Evolutionary conservation across 2,113 vertebrate species (phyloP).

Genomic region (Neoarius graeffei): DNA sequence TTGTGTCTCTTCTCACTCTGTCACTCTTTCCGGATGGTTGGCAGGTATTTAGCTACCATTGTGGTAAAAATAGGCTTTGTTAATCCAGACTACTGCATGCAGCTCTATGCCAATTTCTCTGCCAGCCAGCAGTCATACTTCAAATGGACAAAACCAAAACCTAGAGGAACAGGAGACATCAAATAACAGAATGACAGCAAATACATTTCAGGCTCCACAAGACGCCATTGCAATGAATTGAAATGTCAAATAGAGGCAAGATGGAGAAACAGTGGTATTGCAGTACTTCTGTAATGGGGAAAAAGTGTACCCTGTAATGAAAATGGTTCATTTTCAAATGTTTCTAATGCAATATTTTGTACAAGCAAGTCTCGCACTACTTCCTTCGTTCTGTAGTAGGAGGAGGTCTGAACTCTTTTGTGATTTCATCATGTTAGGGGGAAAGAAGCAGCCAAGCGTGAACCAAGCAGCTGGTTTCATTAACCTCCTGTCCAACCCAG

Average conservation of each 20-base stretch:
- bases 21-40: constrained; percentile 37
- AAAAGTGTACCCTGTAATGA: constrained; percentile 40
- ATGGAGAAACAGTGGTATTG: constrained; percentile 22
- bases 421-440: constrained; percentile 63
- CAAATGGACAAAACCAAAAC: background rate
- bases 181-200: constrained; percentile 37
- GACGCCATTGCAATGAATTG: constrained; percentile 27
- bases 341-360: constrained; percentile 46
- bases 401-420: constrained; percentile 55
- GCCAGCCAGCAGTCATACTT: constrained; percentile 40
- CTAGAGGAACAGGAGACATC: background rate
- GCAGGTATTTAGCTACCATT: constrained; percentile 55
- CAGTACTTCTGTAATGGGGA: background rate
- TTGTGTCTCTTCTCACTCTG: constrained; percentile 6
- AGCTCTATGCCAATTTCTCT: constrained; percentile 8
- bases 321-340: constrained; percentile 39
- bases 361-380: constrained; percentile 27
- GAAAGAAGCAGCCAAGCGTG: constrained; percentile 64
- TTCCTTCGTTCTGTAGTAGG: constrained; percentile 27
- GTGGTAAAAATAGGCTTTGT: constrained; percentile 31
- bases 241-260: constrained; percentile 41
- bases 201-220: constrained; percentile 21
- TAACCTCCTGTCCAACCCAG: constrained; percentile 74
- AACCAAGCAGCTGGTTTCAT: constrained; percentile 77
- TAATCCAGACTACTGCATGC: constrained; percentile 26